Conservation (phyloP, 2,113 vertebrate species). For the Coreoperca whiteheadi region DNA sequence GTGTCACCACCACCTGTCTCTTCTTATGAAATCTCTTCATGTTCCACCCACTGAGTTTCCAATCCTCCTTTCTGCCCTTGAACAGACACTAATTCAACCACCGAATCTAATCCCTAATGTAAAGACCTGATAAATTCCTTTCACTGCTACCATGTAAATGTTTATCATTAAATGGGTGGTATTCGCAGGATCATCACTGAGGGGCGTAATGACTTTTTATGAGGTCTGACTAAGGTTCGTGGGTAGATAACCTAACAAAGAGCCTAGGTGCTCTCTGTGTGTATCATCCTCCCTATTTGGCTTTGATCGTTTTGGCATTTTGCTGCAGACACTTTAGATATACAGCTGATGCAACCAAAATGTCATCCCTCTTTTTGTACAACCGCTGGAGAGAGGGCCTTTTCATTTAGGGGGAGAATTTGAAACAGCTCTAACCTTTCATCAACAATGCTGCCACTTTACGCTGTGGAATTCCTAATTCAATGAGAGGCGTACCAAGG, state of each 20-base stretch:
- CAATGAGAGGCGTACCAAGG: constrained; percentile 55
- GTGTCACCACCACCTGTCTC: constrained; percentile 80
- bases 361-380: constrained; percentile 74
- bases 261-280: constrained; percentile 62
- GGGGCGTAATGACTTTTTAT: constrained; percentile 72
- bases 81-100: constrained; percentile 70
- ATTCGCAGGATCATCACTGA: constrained; percentile 67
- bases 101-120: constrained; percentile 71
- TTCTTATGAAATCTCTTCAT: constrained; percentile 77
- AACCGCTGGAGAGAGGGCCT: constrained; percentile 73
- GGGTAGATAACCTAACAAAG: constrained; percentile 71
- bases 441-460: constrained; percentile 78
- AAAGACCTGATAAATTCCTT: constrained; percentile 70
- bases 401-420: constrained; percentile 72
- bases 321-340: constrained; percentile 76
- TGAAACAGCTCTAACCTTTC: constrained; percentile 81
- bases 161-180: constrained; percentile 71
- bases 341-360: constrained; percentile 81
- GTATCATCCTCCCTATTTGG: constrained; percentile 72
- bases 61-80: constrained; percentile 69
- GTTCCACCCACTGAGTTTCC: constrained; percentile 76
- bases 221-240: constrained; percentile 68
- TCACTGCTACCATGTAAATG: constrained; percentile 69
- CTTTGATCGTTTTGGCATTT: constrained; percentile 81
- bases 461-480: constrained; percentile 74